Evolutionary conservation across 1,140 invertebrate species (phyloP), one percentile per base, ranked within the genome.

Genomic region (Ceratina calcarata): DNA sequence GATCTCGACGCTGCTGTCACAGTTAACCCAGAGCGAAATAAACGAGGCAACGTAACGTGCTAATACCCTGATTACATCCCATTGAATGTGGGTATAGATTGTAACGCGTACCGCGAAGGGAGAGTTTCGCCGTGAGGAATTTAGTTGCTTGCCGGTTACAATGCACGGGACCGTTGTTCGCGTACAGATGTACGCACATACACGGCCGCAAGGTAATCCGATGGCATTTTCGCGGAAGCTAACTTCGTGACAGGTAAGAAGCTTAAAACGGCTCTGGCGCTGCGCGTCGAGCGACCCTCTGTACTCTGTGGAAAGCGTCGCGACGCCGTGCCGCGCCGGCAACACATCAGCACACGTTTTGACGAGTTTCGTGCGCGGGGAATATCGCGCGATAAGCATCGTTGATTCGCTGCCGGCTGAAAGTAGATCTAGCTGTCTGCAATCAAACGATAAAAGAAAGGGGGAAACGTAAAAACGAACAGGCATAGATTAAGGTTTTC

Each of bases 171-270:
- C 20, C 49, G 60, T 81, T 78, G 77, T 65, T 79, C 79, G 67
- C 27, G 27, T 32, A 32, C 27, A 32, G 27, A 32, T 32, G 27
- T 32, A 78, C 60, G 22, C 72, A 60, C 69, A 51, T 84, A 81
- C 77, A 78, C 66, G 61, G 69, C 71, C 57, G 66, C 67, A 68
- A 65, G 70, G 27, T 85, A 85, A 85, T 85, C 83, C 79, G 51
- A 53, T 49, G 65, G 66, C 61, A 82, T 85, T 82, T 70, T 82
- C 71, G 61, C 13, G 55, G n/a, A 57, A 78, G 57, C 57, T 67
- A 85, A 82, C 58, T 64, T 82, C 49, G 66, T 70, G 74, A 81
- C 82, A 77, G 69, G 53, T 83, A 83, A 60, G 37, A 49, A 75
- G 71, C 82, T 71, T 66, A 74, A 69, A 78, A 51, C 27, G 27